Evolutionary conservation across 2,888 invertebrate genomes (phyloP).

Genomic region (Tetheella fluctuosa): DNA sequence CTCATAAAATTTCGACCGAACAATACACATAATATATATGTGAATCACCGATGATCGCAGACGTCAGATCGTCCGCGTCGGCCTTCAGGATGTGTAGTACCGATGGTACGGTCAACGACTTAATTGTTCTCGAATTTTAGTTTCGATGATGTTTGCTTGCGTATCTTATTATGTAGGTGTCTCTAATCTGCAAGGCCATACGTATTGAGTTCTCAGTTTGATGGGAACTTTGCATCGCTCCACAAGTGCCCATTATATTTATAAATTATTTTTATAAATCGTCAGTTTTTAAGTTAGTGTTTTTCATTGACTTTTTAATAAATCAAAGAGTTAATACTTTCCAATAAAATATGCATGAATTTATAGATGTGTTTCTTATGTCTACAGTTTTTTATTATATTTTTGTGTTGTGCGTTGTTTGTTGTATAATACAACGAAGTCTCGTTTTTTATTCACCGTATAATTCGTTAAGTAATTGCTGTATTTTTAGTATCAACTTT

Average conservation of each 20-base stretch:
- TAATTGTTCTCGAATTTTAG: constrained; percentile 51
- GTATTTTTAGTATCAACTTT: background rate
- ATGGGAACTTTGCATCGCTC: background rate
- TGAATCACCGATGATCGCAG: constrained; percentile 20
- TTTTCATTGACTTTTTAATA: background rate
- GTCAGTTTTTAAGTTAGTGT: background rate
- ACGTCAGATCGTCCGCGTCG: constrained; percentile 18
- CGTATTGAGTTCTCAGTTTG: background rate
- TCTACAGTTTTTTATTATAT: background rate
- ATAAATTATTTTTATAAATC: background rate
- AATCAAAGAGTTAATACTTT: background rate
- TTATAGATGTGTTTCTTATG: background rate
- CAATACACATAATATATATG: constrained; percentile 2
- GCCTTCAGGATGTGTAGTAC: constrained; percentile 58
- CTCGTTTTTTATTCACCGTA: background rate
- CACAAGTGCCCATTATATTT: background rate
- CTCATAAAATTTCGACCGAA: constrained; percentile 2
- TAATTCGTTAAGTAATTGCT: constrained; percentile 1
- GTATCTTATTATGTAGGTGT: constrained; percentile 70
- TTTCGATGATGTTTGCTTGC: constrained; percentile 32
- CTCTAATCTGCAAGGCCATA: constrained; percentile 66
- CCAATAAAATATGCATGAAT: background rate
- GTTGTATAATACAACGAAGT: constrained; percentile 7
- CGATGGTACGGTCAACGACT: constrained; percentile 51
- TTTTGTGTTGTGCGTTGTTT: constrained; percentile 12